Base-by-base conservation (phyloP, 2,797 vertebrate genomes). In the Anisognathus igniventris region DNA sequence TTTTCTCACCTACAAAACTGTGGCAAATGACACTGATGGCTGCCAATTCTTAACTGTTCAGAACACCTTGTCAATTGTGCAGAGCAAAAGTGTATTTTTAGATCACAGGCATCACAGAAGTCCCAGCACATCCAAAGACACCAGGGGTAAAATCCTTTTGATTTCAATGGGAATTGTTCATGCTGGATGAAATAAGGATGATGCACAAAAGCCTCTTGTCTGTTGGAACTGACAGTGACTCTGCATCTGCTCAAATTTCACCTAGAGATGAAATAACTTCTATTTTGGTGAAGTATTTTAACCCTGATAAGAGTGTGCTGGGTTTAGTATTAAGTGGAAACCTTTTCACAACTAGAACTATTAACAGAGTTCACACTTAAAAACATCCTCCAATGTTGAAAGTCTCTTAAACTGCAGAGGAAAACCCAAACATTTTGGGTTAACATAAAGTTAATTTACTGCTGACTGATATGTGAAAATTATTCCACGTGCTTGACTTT, bases 111-210 rank as follows among this genome's bases (percentile, higher is more conserved):
- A 65, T 39, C 56, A 62, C 54, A 30, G 14, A 87, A 80, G 22
- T 44, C 25, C 51, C 65, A 74, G 56, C 9, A 12, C 56, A 82
- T 56, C 72, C 76, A 40, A 79, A 76, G 85, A 24, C 51, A 15
- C 44, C 35, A 45, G 3, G 67, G 45, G 45, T 62, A 70, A 80
- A 95, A 78, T 12, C 44, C 67, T 61, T 82, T 74, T 48, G 62
- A 90, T 67, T 91, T 85, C 81, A 70, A 6, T 24, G 60, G 75
- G 31, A 73, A 64, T 76, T 67, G 44, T 37, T 96, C 72, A 4
- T 22, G 30, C 44, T 33, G 62, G 64, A 85, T 94, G 85, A 91
- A 91, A 91, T 39, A 40, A 5, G 14, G 85, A 60, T 73, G 65
- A 70, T 31, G 64, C 75, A 87, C 35, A 85, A 84, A 79, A 85